These are phyloP conservation scores for Murina feae DNA, from an alignment of 2,113 vertebrate species.

Conservation along the genomic window DNA sequence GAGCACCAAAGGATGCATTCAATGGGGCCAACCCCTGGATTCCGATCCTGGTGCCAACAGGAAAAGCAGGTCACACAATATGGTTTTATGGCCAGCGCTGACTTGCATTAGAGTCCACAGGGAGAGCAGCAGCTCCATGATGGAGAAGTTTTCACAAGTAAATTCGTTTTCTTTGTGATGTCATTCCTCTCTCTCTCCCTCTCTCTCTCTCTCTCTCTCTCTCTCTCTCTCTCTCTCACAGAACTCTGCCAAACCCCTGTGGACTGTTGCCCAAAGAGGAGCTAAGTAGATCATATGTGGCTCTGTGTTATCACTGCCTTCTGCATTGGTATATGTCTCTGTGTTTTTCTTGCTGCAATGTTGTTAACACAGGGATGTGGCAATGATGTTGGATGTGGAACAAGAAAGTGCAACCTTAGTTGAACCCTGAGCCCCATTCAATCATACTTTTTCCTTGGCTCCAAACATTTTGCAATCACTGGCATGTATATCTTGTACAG, in stretches of 20 bases:
- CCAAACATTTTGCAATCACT: not conserved
- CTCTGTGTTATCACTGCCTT: not conserved
- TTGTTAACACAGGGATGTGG: not conserved
- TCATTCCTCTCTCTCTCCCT: not conserved
- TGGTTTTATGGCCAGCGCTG: not conserved
- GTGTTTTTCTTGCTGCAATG: not conserved
- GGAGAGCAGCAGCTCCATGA: not conserved
- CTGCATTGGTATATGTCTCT: not conserved
- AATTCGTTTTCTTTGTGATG: not conserved
- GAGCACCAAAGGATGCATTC: too few relatives aligned
- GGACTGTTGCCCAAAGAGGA: not conserved
- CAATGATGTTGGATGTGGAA: not conserved
- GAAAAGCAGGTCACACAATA: not conserved
- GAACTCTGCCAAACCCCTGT: not conserved
- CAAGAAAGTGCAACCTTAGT: not conserved
- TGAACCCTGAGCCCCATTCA: not conserved
- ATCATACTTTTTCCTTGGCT: not conserved
- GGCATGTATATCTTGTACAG: not conserved
- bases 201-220: not conserved
- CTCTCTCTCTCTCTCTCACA: not conserved
- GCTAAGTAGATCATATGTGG: not conserved
- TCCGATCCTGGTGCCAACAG: not conserved
- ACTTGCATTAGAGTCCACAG: not conserved
- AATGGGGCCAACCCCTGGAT: fast-evolving
- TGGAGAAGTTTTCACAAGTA: not conserved